Base-by-base conservation (phyloP, 2,888 invertebrate genomes). In the Selenia dentaria region DNA sequence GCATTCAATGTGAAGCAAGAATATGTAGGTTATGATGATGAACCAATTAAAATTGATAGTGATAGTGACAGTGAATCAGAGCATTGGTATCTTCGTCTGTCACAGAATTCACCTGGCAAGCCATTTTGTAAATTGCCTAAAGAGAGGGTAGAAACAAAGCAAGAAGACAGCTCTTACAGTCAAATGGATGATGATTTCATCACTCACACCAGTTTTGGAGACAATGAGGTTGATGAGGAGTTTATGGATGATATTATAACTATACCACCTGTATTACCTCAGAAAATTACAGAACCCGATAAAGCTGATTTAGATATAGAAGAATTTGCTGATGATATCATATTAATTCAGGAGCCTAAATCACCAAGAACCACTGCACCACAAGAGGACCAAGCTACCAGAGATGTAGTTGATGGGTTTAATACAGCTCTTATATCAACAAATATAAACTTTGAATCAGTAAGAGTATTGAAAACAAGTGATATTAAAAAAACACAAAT, bases 11-110 rank as follows among this genome's bases (percentile, higher is more conserved):
- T 88, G 1, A 89, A 87, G 59, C 84, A 87, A 58, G 83, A 87
- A 59, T 79, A 81, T 61, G 60, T 79, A 24, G 76, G 74, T 14
- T 79, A 79, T 73, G 81, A 85, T 65, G 81, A 85, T 65, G 83
- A 81, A 54, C 65, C 71, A 27, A 81, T 85, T 56, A 60, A 67
- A 56, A 67, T 88, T 37, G 83, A 83, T 34, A 82, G 81, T 67
- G 86, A 91, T 22, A 91, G 89, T 66, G 91, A 92, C 35, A 92
- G 92, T 68, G 92, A 91, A 58, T 85, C 89, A 37, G 88, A 91
- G 38, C 75, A 91, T 40, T 92, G 93, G 80, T 80, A 84, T 10
- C 64, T 82, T 31, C 88, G 92, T 31, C 87, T 93, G 26, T 86
- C 93, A 1, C 92, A 92, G 66, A 85, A 74, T 54, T 83, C 89